Evolutionary conservation across 2,797 vertebrate species (phyloP), one percentile per base, ranked within the genome.

Genomic region (Iguana delicatissima): DNA sequence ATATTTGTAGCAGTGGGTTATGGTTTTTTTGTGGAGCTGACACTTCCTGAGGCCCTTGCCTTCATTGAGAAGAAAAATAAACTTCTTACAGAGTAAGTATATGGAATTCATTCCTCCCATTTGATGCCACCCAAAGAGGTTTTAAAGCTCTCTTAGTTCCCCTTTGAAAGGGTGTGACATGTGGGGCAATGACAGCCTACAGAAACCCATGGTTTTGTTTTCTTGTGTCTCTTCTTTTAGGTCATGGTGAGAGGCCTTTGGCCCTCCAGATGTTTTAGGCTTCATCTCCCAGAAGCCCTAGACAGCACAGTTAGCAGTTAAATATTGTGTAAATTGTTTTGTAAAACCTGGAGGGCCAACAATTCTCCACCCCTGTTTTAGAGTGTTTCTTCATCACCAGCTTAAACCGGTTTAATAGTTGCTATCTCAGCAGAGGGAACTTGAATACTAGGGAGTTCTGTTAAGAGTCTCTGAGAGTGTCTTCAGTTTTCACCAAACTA

Each of bases 1-100:
- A 98, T 99, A 92, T 98, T 96, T 4, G 97, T 99, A 88, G 97
- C 98, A 0, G 95, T 99, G 12, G 98, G 98, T 59, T 99, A 98
- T 76, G 98, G 98, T 9, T 99, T 99, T 96, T 99, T 98, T 67
- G 97, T 98, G 64, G 98, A 99, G 93, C 96, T 99, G 96, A 98
- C 95, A 1, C 96, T 98, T 83, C 90, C 97, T 1, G 98, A 99
- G 93, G 98, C 98, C 1, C 97, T 99, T 90, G 95, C 93, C 13
- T 99, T 99, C 93, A 98, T 99, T 85, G 98, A 98, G 72, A 98
- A 98, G 93, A 99, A 99, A 94, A 98, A 97, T 74, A 97, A 67
- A 94, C 98, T 98, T 92, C 97, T 99, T 57, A 98, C 98, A 80
- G 96, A 96, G 98, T 99, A 91, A 97, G 97, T 97, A 76, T 55